Evolutionary conservation across 2,113 vertebrate species (phyloP), one percentile per base, ranked within the genome.

Genomic region (Erythrolamprus reginae): DNA sequence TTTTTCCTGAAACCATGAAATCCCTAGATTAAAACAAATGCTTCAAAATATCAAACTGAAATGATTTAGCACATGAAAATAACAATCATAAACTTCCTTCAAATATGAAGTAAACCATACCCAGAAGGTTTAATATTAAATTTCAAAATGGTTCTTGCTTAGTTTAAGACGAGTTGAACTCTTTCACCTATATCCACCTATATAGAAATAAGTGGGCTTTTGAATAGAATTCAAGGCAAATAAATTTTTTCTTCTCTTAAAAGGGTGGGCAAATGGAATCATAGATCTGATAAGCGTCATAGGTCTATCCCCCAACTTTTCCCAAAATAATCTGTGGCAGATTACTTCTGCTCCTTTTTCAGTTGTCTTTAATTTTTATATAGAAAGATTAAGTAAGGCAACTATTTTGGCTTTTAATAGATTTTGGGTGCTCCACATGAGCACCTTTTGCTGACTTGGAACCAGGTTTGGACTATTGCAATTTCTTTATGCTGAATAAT

Each of bases 301-400:
- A 42, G 33, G 33, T 77, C 17, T 77, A 6, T 77, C 70, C 17
- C 15, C n/a, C 5, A 77, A 77, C 65, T 19, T 70, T 38, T 3
- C 12, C 26, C 15, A 17, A 2, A 3, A 77, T 5, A 38, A 21
- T 77, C 70, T 21, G 70, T 88, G 55, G 48, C 24, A 88, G 56
- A 58, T n/a, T 47, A n/a, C n/a, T 10, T 65, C 50, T 48, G 10
- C 28, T 65, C 28, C 26, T 17, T 55, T 89, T 53, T 93, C 26
- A 84, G 19, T 89, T 93, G 94, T n/a, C 89, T 91, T 90, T 84
- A 90, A 89, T 42, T 86, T 51, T 92, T 86, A 26, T 23, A 91
- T 10, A 17, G 88, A 93, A 91, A 86, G 94, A 47, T 89, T 52
- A 2, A 89, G 88, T 45, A 23, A 61, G 94, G 51, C 90, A 96